Evolutionary conservation across 2,113 vertebrate genomes (phyloP).

Genomic region (Zeus faber): DNA sequence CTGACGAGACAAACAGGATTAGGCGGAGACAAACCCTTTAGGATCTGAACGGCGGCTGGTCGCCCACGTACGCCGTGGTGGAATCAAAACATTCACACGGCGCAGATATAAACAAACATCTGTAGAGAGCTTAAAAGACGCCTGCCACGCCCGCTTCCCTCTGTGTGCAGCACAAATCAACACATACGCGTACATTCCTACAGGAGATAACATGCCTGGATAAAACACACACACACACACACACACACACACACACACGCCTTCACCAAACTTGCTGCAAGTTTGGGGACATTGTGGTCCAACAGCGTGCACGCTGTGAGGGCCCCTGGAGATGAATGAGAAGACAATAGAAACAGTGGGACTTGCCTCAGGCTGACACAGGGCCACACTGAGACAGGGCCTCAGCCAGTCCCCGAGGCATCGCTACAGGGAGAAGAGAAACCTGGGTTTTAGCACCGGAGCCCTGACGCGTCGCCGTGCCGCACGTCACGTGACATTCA

Average conservation of each 20-base stretch:
- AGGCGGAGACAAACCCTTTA: slow-evolving; percentile 48
- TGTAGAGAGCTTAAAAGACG: no score
- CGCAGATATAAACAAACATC: no score
- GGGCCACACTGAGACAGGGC: slow-evolving; percentile 98
- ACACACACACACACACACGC: slow-evolving; percentile 88
- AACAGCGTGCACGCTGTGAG: slow-evolving; percentile 93
- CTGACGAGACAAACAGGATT: slow-evolving; percentile 90
- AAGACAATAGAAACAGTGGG: slow-evolving; percentile 83
- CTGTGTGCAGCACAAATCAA: slow-evolving; percentile 8
- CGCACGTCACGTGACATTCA: no score
- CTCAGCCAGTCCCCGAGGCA: slow-evolving; percentile 98
- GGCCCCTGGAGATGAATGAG: slow-evolving; percentile 88
- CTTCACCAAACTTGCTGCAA: slow-evolving; percentile 99
- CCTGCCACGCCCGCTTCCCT: no score
- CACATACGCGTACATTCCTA: neutral
- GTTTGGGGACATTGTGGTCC: slow-evolving; percentile 94
- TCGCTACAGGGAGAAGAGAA: slow-evolving; percentile 98
- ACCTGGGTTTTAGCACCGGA: slow-evolving; percentile 94
- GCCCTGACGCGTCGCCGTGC: no score
- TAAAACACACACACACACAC: slow-evolving; percentile 68
- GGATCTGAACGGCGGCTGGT: no score
- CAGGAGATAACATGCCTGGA: neutral
- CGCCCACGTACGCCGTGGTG: no score
- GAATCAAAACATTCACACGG: slow-evolving; percentile 1
- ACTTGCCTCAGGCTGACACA: slow-evolving; percentile 99